phyloP scores from a whole-genome alignment of 2,797 vertebrate species.

The Hemibagrus guttatus region DNA sequence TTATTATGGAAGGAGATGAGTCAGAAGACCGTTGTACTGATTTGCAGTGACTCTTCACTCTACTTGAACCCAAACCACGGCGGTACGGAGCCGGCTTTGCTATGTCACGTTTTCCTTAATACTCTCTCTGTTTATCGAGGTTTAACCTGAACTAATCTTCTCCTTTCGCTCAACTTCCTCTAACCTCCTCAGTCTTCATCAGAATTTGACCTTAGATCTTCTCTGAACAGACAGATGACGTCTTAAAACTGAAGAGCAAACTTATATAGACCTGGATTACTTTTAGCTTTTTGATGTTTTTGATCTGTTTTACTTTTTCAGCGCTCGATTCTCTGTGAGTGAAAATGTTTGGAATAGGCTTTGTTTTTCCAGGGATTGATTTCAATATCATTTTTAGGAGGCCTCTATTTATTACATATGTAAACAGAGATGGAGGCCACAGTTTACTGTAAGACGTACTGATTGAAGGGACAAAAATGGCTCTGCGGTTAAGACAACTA shows the following conservation, averaged over 20 bases:
- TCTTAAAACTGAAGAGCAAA: conserved; percentile 2
- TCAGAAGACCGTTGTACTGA: background rate
- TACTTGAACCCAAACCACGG: background rate
- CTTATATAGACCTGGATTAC: background rate
- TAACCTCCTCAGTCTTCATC: background rate
- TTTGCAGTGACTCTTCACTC: background rate
- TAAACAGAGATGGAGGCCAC: conserved; percentile 14
- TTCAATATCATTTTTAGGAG: conserved; percentile 3
- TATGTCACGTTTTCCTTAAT: background rate
- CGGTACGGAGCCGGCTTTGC: background rate
- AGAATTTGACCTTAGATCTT: background rate
- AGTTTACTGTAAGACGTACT: conserved; percentile 28
- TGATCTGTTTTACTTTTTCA: background rate
- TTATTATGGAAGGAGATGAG: background rate
- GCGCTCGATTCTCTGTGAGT: background rate
- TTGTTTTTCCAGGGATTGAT: background rate
- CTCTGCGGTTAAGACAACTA: conserved; percentile 12
- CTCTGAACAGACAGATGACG: background rate
- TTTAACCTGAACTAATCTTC: background rate
- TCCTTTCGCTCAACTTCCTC: background rate
- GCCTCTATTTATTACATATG: conserved; percentile 18
- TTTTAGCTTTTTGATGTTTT: background rate
- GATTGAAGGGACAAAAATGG: conserved; percentile 12
- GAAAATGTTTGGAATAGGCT: background rate
- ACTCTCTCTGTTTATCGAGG: background rate